These are phyloP conservation scores for Ochlodes sylvanus DNA, from an alignment of 2,888 invertebrate genomes.

Conservation along the genomic window DNA sequence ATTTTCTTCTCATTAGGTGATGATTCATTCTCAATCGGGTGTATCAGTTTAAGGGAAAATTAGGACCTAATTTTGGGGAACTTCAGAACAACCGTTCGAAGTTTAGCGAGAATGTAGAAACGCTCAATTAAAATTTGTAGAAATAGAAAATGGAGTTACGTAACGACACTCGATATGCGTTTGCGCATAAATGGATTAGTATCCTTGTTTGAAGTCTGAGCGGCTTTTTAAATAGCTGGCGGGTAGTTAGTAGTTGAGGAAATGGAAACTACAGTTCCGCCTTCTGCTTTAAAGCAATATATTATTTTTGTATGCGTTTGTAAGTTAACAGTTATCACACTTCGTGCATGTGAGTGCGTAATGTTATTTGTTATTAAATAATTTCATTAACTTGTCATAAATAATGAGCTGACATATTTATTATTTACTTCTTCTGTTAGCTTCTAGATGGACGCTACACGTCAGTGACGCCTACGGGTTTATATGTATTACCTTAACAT, in stretches of 20 bases:
- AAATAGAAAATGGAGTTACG: conserved; percentile 41
- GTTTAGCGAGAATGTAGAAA: conserved; percentile 17
- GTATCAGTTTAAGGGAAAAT: too few species aligned
- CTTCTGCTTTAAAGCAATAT: neutral
- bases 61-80: neutral
- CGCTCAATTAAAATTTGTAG: conserved; percentile 45
- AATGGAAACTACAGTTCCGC: conserved; percentile 1
- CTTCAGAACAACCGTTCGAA: neutral
- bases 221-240: conserved; percentile 5
- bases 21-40: neutral
- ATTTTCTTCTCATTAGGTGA: neutral
- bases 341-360: too few species aligned
- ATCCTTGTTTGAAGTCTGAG: conserved; percentile 37
- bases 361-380: too few species aligned
- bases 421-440: too few species aligned
- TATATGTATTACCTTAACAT: too few species aligned
- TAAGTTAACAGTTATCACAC: too few species aligned
- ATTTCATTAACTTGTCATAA: too few species aligned
- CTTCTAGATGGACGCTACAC: too few species aligned
- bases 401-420: too few species aligned
- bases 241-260: neutral
- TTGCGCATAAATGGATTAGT: conserved; percentile 12
- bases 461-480: too few species aligned
- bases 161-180: conserved; percentile 41
- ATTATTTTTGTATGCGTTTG: too few species aligned